Evolutionary conservation across 2,113 vertebrate species (phyloP).

Genomic region (Cottus gobio): DNA sequence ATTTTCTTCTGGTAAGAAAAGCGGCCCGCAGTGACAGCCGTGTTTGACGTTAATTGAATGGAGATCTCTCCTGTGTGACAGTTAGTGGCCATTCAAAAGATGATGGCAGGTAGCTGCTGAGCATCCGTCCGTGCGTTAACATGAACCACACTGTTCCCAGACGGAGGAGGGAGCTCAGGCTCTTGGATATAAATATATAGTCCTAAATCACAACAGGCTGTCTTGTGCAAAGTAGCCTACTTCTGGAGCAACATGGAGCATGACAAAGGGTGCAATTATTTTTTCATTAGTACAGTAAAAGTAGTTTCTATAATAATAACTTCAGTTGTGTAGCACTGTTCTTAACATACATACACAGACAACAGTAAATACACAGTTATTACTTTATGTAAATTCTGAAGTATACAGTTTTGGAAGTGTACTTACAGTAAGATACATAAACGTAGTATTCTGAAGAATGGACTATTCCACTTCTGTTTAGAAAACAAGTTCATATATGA

Average conservation of each 20-base stretch:
- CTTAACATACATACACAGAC: neutral
- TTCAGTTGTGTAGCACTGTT: neutral
- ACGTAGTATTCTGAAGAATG: neutral
- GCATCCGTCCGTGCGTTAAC: conserved; percentile 8
- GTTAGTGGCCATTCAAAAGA: conserved; percentile 12
- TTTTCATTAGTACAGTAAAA: neutral
- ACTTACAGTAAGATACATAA: neutral
- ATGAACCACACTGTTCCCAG: neutral
- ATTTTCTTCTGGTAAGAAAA: conserved; percentile 84
- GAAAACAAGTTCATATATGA: neutral
- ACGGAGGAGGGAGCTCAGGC: neutral
- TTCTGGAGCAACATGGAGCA: neutral
- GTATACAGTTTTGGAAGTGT: neutral
- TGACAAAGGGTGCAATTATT: neutral
- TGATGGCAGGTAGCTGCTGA: conserved; percentile 25
- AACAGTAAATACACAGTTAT: neutral
- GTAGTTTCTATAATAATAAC: neutral
- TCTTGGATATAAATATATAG: neutral
- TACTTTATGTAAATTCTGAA: neutral
- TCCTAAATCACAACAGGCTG: neutral
- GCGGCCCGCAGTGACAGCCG: conserved; percentile 51
- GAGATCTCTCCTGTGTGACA: conserved; percentile 45
- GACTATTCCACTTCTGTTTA: neutral
- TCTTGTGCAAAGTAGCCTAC: neutral
- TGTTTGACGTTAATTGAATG: conserved; percentile 58